Conservation (phyloP, 2,113 vertebrate species). For the Pluvialis apricaria region DNA sequence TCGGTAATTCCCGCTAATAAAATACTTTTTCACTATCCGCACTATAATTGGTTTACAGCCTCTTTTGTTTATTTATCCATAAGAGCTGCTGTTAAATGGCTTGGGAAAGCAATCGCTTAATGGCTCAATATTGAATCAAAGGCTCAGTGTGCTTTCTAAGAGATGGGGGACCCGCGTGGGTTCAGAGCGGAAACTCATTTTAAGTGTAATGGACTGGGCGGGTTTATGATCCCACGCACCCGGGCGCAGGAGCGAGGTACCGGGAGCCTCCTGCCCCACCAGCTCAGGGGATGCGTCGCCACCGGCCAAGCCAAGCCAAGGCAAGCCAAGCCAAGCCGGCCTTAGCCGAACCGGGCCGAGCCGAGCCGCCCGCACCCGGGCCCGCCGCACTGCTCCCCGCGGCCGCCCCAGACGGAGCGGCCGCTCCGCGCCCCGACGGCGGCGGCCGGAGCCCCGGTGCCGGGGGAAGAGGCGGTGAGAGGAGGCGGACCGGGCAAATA, state of each 20-base stretch:
- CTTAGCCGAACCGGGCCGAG: too few species aligned
- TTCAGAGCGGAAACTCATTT: conserved; percentile 60
- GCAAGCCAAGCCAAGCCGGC: too few species aligned
- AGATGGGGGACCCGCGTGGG: not conserved
- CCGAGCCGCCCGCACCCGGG: not conserved
- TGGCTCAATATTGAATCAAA: conserved; percentile 82
- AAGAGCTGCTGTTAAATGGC: conserved; percentile 91
- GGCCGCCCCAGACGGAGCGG: not conserved
- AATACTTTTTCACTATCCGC: conserved; percentile 86
- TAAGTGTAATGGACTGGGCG: conserved; percentile 60
- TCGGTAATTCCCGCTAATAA: conserved; percentile 82
- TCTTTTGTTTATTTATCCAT: conserved; percentile 87
- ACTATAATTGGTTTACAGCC: conserved; percentile 90
- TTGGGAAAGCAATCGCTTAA: conserved; percentile 84
- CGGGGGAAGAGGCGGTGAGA: conserved; percentile 59
- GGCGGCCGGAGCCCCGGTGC: not conserved
- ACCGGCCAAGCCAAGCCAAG: too few species aligned
- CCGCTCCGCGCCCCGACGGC: not conserved
- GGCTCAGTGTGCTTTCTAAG: conserved; percentile 26
- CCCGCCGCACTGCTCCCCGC: not conserved
- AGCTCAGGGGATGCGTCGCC: not conserved
- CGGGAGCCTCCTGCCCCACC: not conserved
- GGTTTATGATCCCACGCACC: conserved; percentile 22
- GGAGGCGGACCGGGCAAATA: conserved; percentile 49
- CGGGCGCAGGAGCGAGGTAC: not conserved